A percentile compares a stretch with the other conserved stretches of the same genome.
These are phyloP conservation scores for Limanda limanda DNA, from an alignment of 2,113 vertebrate genomes.

Conservation along the genomic window DNA sequence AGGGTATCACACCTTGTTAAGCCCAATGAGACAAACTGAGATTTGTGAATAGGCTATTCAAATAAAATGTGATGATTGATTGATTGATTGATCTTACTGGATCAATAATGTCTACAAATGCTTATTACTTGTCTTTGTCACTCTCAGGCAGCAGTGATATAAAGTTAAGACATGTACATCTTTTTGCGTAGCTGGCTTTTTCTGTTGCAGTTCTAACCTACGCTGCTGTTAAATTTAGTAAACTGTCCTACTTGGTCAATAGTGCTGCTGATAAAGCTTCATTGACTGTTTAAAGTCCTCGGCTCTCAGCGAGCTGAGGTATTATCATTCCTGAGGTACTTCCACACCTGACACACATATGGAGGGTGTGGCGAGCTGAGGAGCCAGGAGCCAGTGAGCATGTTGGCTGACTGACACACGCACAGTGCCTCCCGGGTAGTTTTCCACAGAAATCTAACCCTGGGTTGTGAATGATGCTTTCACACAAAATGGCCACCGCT, in stretches of 20 bases:
- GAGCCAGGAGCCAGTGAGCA: conserved; percentile 45
- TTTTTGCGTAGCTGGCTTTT: neutral
- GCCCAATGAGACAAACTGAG: no score
- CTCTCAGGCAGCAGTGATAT: neutral
- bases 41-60: no score
- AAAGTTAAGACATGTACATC: neutral
- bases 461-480: conserved; percentile 76
- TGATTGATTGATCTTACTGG: neutral
- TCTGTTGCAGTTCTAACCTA: neutral
- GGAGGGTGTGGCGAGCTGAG: conserved; percentile 59
- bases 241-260: neutral
- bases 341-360: conserved; percentile 72
- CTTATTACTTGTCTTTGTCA: neutral
- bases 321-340: conserved; percentile 50
- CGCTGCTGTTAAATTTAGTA: neutral
- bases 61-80: no score
- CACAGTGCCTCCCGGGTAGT: conserved; percentile 58
- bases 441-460: conserved; percentile 72
- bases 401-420: conserved; percentile 1
- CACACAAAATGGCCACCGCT: conserved; percentile 56
- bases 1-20: no score
- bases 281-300: conserved; percentile 1
- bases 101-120: neutral
- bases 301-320: conserved; percentile 5
- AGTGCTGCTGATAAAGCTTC: conserved; percentile 15